A percentile compares a stretch with the other conserved stretches of the same genome.
These are phyloP conservation scores for Plemyria rubiginata DNA, from an alignment of 2,888 invertebrate genomes.

Conservation along the genomic window DNA sequence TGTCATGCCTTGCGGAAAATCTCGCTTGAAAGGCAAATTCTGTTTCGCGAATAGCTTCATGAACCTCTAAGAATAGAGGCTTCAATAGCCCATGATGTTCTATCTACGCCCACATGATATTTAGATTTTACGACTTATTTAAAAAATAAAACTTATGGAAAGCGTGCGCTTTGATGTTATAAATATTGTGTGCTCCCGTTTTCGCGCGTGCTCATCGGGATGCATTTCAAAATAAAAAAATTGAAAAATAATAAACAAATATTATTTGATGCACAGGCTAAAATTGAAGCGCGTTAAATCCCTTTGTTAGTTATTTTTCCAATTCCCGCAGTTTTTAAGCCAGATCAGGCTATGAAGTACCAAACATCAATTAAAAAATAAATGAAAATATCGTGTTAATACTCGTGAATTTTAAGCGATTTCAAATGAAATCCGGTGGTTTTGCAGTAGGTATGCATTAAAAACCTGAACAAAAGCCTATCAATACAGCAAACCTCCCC, in stretches of 20 bases:
- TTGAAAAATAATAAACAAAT: conserved; percentile 9
- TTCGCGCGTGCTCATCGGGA: conserved; percentile 11
- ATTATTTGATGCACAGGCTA: conserved; percentile 16
- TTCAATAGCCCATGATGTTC: conserved; percentile 44
- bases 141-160: not conserved
- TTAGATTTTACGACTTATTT: not conserved
- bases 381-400: not conserved
- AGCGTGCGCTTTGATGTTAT: conserved; percentile 9
- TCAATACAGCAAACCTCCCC: no score
- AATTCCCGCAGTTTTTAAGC: conserved; percentile 11
- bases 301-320: conserved; percentile 10
- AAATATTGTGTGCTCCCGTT: conserved; percentile 15
- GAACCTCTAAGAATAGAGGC: conserved; percentile 16
- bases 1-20: conserved; percentile 58
- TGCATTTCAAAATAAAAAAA: conserved; percentile 8
- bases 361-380: conserved; percentile 7
- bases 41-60: conserved; percentile 51
- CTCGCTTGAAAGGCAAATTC: conserved; percentile 67
- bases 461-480: no score
- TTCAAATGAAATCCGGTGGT: no score
- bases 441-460: no score
- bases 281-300: conserved; percentile 17
- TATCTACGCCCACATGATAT: not conserved
- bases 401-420: not conserved
- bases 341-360: conserved; percentile 5